These are phyloP conservation scores for Stigmatopora argus DNA, from an alignment of 2,113 vertebrate genomes.

Conservation along the genomic window DNA sequence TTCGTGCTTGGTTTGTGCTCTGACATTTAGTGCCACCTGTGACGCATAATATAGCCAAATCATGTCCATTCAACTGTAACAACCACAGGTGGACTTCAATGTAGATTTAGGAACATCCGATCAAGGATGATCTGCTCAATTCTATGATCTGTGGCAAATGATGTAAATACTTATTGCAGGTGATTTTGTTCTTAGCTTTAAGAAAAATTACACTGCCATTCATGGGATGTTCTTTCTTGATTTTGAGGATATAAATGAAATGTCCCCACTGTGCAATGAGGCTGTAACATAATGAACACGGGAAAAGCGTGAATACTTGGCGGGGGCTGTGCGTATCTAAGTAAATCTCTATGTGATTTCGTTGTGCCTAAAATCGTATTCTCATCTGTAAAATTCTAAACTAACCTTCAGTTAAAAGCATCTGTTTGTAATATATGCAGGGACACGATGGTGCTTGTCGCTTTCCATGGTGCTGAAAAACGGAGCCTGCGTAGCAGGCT, in stretches of 20 bases:
- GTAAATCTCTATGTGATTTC: slow-evolving; percentile 3
- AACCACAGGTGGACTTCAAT: not conserved
- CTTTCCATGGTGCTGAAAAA: slow-evolving; percentile 63
- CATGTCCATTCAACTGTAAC: not conserved
- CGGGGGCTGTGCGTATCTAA: too few species aligned
- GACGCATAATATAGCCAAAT: not conserved
- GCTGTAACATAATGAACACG: too few species aligned
- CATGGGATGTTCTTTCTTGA: too few species aligned
- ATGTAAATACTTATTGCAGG: not conserved
- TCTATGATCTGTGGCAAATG: not conserved
- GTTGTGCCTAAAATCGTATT: not conserved
- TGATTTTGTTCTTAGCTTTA: too few species aligned
- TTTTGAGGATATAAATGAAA: too few species aligned
- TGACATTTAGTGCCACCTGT: not conserved
- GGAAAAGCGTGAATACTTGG: too few species aligned
- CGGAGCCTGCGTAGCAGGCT: not conserved
- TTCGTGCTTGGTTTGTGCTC: not conserved
- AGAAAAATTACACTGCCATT: too few species aligned
- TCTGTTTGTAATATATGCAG: slow-evolving; percentile 32
- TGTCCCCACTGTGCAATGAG: too few species aligned
- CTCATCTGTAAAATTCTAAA: slow-evolving; percentile 19
- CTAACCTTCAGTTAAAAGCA: not conserved
- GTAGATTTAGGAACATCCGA: not conserved
- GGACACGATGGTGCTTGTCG: slow-evolving; percentile 19
- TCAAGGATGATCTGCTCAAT: not conserved